These are phyloP conservation scores for Amphiduros pacificus DNA, from an alignment of 2,888 invertebrate species.

Conservation along the genomic window DNA sequence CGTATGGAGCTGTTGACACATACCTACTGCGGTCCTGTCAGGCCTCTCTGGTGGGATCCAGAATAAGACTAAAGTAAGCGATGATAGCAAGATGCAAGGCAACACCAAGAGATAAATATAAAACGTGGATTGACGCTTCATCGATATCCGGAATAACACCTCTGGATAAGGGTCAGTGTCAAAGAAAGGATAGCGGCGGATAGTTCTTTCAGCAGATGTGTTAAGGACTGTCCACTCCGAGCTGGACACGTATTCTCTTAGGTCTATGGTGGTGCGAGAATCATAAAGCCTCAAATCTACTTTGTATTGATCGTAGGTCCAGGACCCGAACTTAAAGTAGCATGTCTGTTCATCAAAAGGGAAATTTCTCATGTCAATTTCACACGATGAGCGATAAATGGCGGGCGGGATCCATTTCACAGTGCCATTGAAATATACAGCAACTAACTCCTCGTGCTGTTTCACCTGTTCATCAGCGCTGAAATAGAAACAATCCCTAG, in stretches of 20 bases:
- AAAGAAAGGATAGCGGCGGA: slow-evolving; percentile 17
- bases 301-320: slow-evolving; percentile 20
- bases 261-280: slow-evolving; percentile 3
- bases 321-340: slow-evolving; percentile 18
- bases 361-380: slow-evolving; percentile 17
- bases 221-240: slow-evolving; percentile 15
- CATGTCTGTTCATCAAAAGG: slow-evolving; percentile 19
- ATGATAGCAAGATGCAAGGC: slow-evolving; percentile 17
- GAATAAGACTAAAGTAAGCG: slow-evolving; percentile 15
- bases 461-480: slow-evolving; percentile 19
- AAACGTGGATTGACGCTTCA: slow-evolving; percentile 18
- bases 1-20: no score
- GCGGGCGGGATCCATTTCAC: slow-evolving; percentile 22
- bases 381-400: slow-evolving; percentile 17
- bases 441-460: slow-evolving; percentile 18
- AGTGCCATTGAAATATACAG: slow-evolving; percentile 20
- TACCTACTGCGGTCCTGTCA: slow-evolving; percentile 19
- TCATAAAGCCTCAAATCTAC: slow-evolving; percentile 11
- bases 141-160: slow-evolving; percentile 10
- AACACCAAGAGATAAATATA: slow-evolving; percentile 19
- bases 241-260: slow-evolving; percentile 14
- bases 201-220: slow-evolving; percentile 5
- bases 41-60: slow-evolving; percentile 18
- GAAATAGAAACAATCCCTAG: no score
- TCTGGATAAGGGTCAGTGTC: slow-evolving; percentile 19